These are phyloP conservation scores for Cataglyphis albicans DNA, from an alignment of 2,888 invertebrate genomes.

Conservation along the genomic window DNA sequence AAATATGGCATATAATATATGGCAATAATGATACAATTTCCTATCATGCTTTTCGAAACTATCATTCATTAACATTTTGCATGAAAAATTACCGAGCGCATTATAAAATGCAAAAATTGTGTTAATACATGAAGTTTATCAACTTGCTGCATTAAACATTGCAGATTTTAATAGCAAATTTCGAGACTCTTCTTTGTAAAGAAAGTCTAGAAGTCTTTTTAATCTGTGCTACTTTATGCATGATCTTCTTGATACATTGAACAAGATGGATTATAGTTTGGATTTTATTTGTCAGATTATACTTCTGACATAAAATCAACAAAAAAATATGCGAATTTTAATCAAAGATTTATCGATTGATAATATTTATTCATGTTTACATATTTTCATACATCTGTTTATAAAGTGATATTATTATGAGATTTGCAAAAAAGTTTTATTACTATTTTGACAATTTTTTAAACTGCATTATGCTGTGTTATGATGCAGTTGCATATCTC, in stretches of 20 bases:
- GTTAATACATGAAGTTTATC: slow-evolving; percentile 17
- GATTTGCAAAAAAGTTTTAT: not conserved
- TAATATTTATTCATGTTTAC: not conserved
- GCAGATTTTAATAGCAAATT: slow-evolving; percentile 12
- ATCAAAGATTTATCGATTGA: not conserved
- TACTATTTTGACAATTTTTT: slow-evolving; percentile 1
- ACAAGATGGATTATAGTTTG: not conserved
- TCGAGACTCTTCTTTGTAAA: not conserved
- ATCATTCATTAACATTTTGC: slow-evolving; percentile 17
- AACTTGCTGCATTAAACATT: slow-evolving; percentile 2
- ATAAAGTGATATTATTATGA: slow-evolving; percentile 1
- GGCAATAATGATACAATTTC: not conserved
- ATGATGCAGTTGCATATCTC: not conserved
- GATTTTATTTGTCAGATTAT: slow-evolving; percentile 11
- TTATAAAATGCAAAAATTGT: slow-evolving; percentile 3
- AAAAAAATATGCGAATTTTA: slow-evolving; percentile 4
- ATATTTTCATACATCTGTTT: not conserved
- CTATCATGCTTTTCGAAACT: not conserved
- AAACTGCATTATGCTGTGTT: not conserved
- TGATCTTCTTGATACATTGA: slow-evolving; percentile 5
- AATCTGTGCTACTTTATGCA: slow-evolving; percentile 18
- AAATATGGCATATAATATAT: not conserved
- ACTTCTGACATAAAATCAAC: slow-evolving; percentile 7
- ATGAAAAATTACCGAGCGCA: slow-evolving; percentile 5
- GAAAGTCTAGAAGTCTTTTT: not conserved